These are phyloP conservation scores for Pocillopora verrucosa DNA, from an alignment of 64 coral and sea anemone species.

Conservation along the genomic window DNA sequence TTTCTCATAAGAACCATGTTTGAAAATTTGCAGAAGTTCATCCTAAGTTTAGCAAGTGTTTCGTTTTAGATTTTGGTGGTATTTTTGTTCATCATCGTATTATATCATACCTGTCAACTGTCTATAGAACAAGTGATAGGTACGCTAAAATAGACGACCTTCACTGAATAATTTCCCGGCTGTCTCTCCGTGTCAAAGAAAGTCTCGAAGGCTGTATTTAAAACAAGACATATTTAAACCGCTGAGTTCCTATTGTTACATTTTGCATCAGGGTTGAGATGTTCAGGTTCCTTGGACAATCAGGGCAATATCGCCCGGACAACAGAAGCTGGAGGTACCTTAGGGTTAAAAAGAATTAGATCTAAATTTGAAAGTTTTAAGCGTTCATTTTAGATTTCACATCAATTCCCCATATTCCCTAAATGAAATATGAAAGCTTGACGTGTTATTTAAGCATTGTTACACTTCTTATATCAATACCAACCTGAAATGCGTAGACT, in stretches of 20 bases:
- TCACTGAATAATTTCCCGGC: neutral
- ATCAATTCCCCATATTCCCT: too few species aligned
- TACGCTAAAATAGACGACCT: neutral
- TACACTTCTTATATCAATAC: neutral
- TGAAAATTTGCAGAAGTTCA: too few species aligned
- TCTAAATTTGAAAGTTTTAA: too few species aligned
- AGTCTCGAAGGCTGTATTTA: neutral
- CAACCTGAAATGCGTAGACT: neutral
- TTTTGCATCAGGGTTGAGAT: neutral
- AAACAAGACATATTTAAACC: slow-evolving; percentile 45
- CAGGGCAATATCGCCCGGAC: neutral
- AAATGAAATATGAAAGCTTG: neutral
- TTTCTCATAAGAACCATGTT: too few species aligned
- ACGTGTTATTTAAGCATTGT: too few species aligned
- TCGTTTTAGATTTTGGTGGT: too few species aligned
- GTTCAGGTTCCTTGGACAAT: neutral
- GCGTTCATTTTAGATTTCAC: too few species aligned
- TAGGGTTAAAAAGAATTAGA: neutral
- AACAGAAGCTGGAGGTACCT: neutral
- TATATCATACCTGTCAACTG: too few species aligned
- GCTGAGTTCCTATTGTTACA: neutral
- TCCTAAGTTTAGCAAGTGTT: too few species aligned
- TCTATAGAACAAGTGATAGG: too few species aligned
- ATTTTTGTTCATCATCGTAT: too few species aligned
- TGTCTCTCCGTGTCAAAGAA: neutral